phyloP scores from a whole-genome alignment of 2,888 invertebrate species.

The Drosophila incognita region DNA sequence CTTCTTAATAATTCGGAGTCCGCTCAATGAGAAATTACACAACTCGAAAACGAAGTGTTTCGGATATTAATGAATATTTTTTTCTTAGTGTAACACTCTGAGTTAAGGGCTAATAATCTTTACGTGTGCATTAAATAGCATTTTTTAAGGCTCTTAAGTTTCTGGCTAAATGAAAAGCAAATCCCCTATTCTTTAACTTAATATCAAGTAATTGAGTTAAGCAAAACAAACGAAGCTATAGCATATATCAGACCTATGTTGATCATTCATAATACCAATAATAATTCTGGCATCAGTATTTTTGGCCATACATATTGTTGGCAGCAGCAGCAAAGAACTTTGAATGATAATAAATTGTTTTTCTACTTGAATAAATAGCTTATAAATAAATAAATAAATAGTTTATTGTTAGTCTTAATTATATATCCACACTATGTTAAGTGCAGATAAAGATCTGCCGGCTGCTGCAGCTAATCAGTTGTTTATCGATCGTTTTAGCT shows the following conservation, averaged over 20 bases:
- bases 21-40: neutral
- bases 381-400: too few relatives aligned
- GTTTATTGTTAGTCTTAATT: too few relatives aligned
- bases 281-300: neutral
- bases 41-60: neutral
- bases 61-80: neutral
- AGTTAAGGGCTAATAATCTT: slow-evolving; percentile 2
- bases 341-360: too few relatives aligned
- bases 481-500: too few relatives aligned
- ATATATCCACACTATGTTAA: too few relatives aligned
- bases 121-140: slow-evolving; percentile 36
- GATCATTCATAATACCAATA: neutral
- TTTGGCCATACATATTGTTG: too few relatives aligned
- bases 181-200: neutral
- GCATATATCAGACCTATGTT: neutral
- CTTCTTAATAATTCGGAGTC: neutral
- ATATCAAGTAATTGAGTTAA: neutral
- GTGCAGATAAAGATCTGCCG: too few relatives aligned
- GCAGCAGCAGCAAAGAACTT: too few relatives aligned
- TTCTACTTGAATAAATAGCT: too few relatives aligned
- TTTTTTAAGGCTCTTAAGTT: neutral
- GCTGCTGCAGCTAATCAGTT: too few relatives aligned
- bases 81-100: neutral
- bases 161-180: slow-evolving; percentile 32
- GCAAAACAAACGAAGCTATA: neutral